Conservation (phyloP, 1,140 invertebrate species). For the Bombus fervidus region DNA sequence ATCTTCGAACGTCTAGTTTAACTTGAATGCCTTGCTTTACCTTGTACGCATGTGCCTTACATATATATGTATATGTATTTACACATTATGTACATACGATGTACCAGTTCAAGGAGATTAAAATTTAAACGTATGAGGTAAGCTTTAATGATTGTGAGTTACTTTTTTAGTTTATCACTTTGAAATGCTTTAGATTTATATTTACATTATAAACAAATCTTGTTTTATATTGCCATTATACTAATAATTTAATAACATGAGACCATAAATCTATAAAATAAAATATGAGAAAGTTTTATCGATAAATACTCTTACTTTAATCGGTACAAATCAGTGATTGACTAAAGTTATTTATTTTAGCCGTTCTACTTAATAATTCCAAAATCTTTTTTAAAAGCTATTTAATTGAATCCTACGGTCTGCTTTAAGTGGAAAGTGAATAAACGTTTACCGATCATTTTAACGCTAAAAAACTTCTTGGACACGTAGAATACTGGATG, state of each 20-base stretch:
- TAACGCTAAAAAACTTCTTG: not conserved
- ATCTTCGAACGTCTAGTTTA: no score
- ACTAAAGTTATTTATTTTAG: not conserved
- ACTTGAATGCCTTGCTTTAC: not conserved
- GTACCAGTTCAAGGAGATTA: not conserved
- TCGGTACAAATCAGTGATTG: not conserved
- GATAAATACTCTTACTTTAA: no score
- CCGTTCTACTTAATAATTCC: no score
- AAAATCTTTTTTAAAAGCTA: not conserved
- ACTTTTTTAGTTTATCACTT: not conserved
- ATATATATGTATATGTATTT: not conserved
- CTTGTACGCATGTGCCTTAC: not conserved
- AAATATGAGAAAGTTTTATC: not conserved
- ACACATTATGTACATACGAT: not conserved
- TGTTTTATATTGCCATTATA: not conserved
- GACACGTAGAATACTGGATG: no score
- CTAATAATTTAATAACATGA: not conserved
- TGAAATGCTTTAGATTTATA: not conserved
- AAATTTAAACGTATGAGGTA: conserved; percentile 8
- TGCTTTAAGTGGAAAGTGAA: not conserved
- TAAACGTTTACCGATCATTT: not conserved
- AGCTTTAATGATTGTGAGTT: not conserved
- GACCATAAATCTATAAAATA: not conserved
- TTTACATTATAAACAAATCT: not conserved
- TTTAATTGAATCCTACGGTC: not conserved